These are phyloP conservation scores for Ornithoptera priamus DNA, from an alignment of 2,888 invertebrate species.

Conservation along the genomic window DNA sequence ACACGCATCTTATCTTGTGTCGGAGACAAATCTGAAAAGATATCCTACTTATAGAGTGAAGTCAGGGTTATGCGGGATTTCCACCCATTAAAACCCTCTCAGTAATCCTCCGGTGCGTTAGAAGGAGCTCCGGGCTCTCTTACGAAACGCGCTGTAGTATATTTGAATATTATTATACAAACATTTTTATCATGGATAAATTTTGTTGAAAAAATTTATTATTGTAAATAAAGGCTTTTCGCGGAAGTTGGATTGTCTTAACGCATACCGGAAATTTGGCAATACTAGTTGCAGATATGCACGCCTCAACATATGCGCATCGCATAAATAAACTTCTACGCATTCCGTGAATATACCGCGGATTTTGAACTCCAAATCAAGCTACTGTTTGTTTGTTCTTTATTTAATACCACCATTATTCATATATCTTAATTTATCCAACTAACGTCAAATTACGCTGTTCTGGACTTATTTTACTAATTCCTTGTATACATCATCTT, in stretches of 20 bases:
- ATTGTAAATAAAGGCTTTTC: not conserved
- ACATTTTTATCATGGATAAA: not conserved
- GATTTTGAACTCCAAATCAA: conserved; percentile 50
- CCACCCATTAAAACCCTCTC: too few species aligned
- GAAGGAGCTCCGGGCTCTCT: too few species aligned
- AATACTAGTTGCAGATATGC: conserved; percentile 28
- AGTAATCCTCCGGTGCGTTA: too few species aligned
- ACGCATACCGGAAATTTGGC: conserved; percentile 33
- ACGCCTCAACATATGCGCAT: conserved; percentile 38
- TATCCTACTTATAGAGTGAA: too few species aligned
- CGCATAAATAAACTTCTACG: conserved; percentile 60
- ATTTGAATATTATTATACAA: too few species aligned
- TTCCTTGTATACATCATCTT: not conserved
- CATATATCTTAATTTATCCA: conserved; percentile 26
- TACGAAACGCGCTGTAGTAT: too few species aligned
- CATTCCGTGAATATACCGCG: conserved; percentile 62
- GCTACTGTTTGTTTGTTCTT: conserved; percentile 33
- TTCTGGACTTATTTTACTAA: not conserved
- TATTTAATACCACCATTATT: conserved; percentile 26
- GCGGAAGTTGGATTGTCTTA: conserved; percentile 26
- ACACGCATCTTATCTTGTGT: too few species aligned
- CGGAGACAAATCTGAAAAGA: too few species aligned
- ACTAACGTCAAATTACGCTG: conserved; percentile 19
- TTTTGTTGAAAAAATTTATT: not conserved
- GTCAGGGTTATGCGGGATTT: too few species aligned